These are phyloP conservation scores for Bacillus rossius DNA, from an alignment of 1,140 invertebrate genomes.

Conservation along the genomic window DNA sequence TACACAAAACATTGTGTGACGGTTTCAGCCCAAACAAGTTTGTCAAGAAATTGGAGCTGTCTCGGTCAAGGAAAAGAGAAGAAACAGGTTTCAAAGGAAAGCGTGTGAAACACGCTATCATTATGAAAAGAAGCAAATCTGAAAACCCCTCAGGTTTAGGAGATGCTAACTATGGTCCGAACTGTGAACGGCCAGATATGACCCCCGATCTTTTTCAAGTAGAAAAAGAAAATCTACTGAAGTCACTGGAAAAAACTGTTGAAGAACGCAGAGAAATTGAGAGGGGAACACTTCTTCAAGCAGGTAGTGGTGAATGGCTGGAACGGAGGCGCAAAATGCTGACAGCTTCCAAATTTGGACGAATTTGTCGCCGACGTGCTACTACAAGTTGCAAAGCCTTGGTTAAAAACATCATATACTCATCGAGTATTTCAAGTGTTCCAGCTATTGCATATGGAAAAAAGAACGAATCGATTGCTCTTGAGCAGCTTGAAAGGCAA, in stretches of 20 bases:
- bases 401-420: constrained; percentile 27
- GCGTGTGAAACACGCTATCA: background rate
- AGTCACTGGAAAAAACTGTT: constrained; percentile 11
- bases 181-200: constrained; percentile 18
- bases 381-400: constrained; percentile 23
- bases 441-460: constrained; percentile 18
- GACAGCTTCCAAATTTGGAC: constrained; percentile 38
- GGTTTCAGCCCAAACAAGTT: constrained; percentile 2
- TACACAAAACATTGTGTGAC: constrained; percentile 9
- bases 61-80: background rate
- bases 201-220: background rate
- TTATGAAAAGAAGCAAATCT: background rate
- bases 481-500: constrained; percentile 22
- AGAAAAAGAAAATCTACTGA: constrained; percentile 1
- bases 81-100: background rate
- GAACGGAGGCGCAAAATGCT: constrained; percentile 27
- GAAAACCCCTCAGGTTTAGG: background rate
- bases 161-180: constrained; percentile 24
- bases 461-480: constrained; percentile 30
- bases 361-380: constrained; percentile 27
- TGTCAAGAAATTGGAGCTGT: background rate
- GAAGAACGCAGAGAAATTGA: constrained; percentile 24
- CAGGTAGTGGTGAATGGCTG: constrained; percentile 28
- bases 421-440: constrained; percentile 1
- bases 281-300: constrained; percentile 27